Evolutionary conservation across 2,113 vertebrate genomes (phyloP).

Genomic region (Salvelinus fontinalis): DNA sequence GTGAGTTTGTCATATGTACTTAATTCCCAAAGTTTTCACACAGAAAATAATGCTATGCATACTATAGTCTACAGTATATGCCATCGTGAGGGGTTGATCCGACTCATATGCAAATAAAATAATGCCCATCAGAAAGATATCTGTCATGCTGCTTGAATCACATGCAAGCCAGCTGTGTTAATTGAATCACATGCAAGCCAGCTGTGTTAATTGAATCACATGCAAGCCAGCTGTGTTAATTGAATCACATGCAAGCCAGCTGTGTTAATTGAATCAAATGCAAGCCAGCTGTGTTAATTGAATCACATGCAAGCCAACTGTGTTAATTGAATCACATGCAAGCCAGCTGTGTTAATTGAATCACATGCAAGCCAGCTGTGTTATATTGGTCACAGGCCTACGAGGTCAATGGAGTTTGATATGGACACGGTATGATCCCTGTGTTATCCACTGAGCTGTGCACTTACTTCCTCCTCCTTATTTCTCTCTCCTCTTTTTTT

Average conservation of each 20-base stretch:
- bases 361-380: slow-evolving; percentile 65
- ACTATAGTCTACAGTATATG: not conserved
- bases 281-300: too few species aligned
- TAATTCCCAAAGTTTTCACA: not conserved
- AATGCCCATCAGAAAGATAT: slow-evolving; percentile 65
- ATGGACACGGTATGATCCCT: slow-evolving; percentile 56
- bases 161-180: slow-evolving; percentile 30
- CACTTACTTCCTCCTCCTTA: slow-evolving; percentile 28
- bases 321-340: slow-evolving; percentile 62
- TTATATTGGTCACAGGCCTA: slow-evolving; percentile 71
- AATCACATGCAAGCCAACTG: too few species aligned
- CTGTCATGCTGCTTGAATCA: slow-evolving; percentile 66
- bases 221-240: too few species aligned
- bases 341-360: slow-evolving; percentile 66
- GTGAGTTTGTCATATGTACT: not conserved
- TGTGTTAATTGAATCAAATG: too few species aligned
- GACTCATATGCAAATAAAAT: slow-evolving; percentile 50
- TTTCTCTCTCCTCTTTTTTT: slow-evolving; percentile 23
- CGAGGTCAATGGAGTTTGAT: slow-evolving; percentile 67
- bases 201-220: too few species aligned
- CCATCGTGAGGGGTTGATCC: slow-evolving; percentile 43
- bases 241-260: too few species aligned
- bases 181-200: too few species aligned
- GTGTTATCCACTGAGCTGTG: slow-evolving; percentile 51
- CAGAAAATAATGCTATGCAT: not conserved